Evolutionary conservation across 2,113 vertebrate species (phyloP), one percentile per base, ranked within the genome.

Genomic region (Ameiurus melas): DNA sequence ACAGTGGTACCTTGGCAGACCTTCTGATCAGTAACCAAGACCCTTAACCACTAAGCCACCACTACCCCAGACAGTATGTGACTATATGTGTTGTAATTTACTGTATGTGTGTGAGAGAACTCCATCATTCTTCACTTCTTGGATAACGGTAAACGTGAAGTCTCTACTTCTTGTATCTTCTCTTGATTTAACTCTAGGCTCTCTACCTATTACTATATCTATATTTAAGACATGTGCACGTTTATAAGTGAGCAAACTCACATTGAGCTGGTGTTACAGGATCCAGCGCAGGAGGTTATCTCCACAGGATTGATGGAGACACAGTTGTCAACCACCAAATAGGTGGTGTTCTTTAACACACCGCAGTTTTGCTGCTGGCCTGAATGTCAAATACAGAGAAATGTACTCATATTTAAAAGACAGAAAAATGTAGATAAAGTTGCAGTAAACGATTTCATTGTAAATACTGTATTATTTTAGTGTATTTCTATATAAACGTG

Each of bases 251-350:
- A 57, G 55, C n/a, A 78, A 51, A 95, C 97, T 96, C 93, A 98
- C 98, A 91, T 90, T 83, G 98, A 97, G 51, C 86, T 94, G 1
- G 94, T 91, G 0, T 93, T 94, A 92, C 98, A 99, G 73, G 88
- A 89, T 86, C 98, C 98, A 87, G 92, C 91, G 64, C 98, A 99
- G 53, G 95, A 94, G 2, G 94, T 91, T 78, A 98, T 1, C 58
- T 94, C 92, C 86, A 98, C 94, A 2, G 91, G 0, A 0, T 64
- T 30, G 17, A 91, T 58, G 12, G 97, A 96, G 39, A 12, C 88
- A 58, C 98, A 99, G 89, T 88, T 90, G 4, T 90, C 83, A 0
- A 85, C 62, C 1, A 39, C 5, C 89, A 99, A 93, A 68, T 94
- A 75, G 0, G 92, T 96, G 83, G 83, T 88, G 27, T 92, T 95